A percentile compares a stretch with the other conserved stretches of the same genome.
phyloP scores from a whole-genome alignment of 2,113 vertebrate species.

The Lethenteron reissneri region DNA sequence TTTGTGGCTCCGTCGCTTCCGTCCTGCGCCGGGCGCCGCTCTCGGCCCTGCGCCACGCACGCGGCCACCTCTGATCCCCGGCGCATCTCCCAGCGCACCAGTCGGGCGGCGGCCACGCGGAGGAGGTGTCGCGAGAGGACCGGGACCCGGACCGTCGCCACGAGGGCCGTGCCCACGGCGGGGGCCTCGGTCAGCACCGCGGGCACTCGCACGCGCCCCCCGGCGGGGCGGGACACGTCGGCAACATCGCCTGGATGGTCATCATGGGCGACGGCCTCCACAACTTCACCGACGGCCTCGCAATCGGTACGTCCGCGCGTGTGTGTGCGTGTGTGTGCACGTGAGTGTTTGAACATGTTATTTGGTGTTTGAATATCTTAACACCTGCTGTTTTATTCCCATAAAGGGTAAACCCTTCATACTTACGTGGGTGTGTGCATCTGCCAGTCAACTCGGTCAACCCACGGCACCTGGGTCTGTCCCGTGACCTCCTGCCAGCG shows the following conservation, averaged over 20 bases:
- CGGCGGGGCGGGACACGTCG: neutral
- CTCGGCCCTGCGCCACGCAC: too few species aligned
- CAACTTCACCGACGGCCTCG: conserved; percentile 36
- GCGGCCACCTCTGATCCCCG: too few species aligned
- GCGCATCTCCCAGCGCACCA: too few species aligned
- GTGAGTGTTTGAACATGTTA: neutral
- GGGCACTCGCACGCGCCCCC: conserved; percentile 18
- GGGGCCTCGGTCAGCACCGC: neutral
- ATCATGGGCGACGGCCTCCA: conserved; percentile 32
- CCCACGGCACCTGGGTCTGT: too few species aligned
- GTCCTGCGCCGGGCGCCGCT: too few species aligned
- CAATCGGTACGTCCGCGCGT: conserved; percentile 25
- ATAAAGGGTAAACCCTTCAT: neutral
- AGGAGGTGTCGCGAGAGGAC: too few species aligned
- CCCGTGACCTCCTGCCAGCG: too few species aligned
- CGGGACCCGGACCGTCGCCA: too few species aligned
- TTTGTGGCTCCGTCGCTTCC: too few species aligned
- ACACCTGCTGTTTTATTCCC: too few species aligned
- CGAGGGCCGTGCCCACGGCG: too few species aligned
- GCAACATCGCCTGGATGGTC: conserved; percentile 30
- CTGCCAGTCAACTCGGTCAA: neutral
- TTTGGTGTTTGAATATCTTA: neutral
- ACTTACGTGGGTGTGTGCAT: neutral
- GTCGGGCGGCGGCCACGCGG: too few species aligned
- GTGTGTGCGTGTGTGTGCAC: conserved; percentile 1